These are phyloP conservation scores for Netelia melanura DNA, from an alignment of 2,888 invertebrate genomes.

Conservation along the genomic window DNA sequence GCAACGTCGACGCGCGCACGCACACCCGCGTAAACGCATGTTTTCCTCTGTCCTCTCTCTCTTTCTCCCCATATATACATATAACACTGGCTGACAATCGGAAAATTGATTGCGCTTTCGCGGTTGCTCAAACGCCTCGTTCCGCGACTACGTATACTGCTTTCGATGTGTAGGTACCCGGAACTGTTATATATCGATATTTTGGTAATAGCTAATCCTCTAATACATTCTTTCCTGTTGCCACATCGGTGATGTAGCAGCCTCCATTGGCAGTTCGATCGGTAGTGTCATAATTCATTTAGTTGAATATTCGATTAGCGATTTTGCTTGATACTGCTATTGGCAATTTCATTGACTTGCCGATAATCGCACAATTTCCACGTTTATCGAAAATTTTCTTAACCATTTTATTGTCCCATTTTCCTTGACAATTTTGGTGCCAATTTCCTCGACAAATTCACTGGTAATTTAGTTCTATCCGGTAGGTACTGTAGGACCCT, in stretches of 20 bases:
- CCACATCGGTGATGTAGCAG: background rate
- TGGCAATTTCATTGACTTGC: too few relatives aligned
- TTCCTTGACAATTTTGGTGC: background rate
- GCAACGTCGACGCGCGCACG: slow-evolving; percentile 35
- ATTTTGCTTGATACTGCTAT: background rate
- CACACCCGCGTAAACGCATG: slow-evolving; percentile 9
- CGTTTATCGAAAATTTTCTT: too few relatives aligned
- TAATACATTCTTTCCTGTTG: background rate
- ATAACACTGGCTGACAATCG: slow-evolving; percentile 46
- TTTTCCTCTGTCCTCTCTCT: background rate
- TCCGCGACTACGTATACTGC: slow-evolving; percentile 3
- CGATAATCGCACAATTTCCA: too few relatives aligned
- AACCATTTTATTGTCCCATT: background rate
- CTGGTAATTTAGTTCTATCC: background rate
- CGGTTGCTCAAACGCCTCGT: slow-evolving; percentile 30
- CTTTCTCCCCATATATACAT: background rate
- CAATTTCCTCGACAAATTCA: background rate
- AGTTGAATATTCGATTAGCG: background rate
- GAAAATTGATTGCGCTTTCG: slow-evolving; percentile 70
- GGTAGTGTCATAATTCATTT: background rate
- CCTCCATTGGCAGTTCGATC: too few relatives aligned
- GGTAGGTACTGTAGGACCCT: background rate
- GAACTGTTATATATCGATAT: background rate
- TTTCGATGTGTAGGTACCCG: slow-evolving; percentile 3
- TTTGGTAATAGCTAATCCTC: background rate